These are phyloP conservation scores for Pygocentrus nattereri DNA, from an alignment of 2,797 vertebrate genomes.

Conservation along the genomic window DNA sequence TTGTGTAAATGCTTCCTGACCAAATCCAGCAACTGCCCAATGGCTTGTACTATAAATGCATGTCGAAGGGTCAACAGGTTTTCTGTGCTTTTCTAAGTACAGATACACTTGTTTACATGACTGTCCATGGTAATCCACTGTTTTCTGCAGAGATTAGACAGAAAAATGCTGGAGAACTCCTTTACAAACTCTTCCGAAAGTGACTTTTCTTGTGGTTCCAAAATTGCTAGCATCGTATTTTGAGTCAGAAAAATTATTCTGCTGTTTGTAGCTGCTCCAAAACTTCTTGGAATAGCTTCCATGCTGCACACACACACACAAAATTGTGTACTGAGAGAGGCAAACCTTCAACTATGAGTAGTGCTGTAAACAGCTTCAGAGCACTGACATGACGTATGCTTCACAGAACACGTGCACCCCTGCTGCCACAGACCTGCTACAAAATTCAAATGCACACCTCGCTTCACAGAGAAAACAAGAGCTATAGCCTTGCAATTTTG, in stretches of 20 bases:
- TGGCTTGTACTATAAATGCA: too few species aligned
- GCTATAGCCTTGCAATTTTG: neutral
- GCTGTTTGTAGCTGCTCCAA: neutral
- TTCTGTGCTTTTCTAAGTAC: too few species aligned
- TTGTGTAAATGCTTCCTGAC: too few species aligned
- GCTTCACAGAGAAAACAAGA: neutral
- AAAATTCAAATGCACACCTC: neutral
- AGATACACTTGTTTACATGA: too few species aligned
- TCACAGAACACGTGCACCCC: constrained; percentile 2
- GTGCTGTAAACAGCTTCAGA: constrained; percentile 18
- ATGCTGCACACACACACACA: constrained; percentile 26
- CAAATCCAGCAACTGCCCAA: too few species aligned
- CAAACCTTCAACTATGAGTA: neutral
- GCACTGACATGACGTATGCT: constrained; percentile 36
- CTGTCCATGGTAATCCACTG: too few species aligned
- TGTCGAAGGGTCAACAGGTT: too few species aligned
- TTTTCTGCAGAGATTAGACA: too few species aligned
- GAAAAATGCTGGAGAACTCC: too few species aligned
- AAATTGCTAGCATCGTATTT: neutral
- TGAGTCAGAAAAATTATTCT: neutral
- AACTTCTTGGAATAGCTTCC: constrained; percentile 5
- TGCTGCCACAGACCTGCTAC: neutral
- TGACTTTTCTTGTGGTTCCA: neutral
- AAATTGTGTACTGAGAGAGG: neutral
- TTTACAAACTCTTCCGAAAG: too few species aligned